A percentile compares a stretch with the other conserved stretches of the same genome.
phyloP scores from a whole-genome alignment of 2,113 vertebrate species.

The Syngnathus typhle region DNA sequence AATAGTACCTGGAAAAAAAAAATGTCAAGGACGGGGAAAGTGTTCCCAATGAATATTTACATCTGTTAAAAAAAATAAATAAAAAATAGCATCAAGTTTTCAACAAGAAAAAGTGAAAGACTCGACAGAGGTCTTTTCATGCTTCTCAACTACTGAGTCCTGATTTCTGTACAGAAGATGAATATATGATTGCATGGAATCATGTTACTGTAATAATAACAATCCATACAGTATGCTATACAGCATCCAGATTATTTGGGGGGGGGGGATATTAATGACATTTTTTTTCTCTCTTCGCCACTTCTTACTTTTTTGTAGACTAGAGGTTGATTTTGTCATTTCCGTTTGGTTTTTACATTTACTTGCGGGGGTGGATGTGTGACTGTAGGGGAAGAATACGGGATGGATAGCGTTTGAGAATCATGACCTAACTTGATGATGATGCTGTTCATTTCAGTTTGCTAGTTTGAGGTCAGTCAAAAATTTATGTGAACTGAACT shows the following conservation, averaged over 20 bases:
- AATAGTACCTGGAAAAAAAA: neutral
- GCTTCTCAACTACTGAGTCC: conserved; percentile 87
- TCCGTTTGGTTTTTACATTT: conserved; percentile 66
- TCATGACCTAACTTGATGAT: conserved; percentile 42
- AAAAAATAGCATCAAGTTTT: neutral
- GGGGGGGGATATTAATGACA: conserved; percentile 48
- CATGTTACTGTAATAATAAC: conserved; percentile 87
- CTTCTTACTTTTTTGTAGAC: conserved; percentile 56
- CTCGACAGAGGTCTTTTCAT: conserved; percentile 72
- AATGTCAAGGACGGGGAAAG: neutral
- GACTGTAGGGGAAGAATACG: conserved; percentile 55
- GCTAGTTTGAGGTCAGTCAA: conserved; percentile 51
- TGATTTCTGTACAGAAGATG: conserved; percentile 78
- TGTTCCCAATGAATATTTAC: neutral
- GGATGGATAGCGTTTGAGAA: conserved; percentile 43
- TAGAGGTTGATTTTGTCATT: conserved; percentile 60
- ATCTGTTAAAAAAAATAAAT: neutral
- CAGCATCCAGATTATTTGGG: conserved; percentile 76
- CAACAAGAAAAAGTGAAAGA: conserved; percentile 8
- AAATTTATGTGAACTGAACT: conserved; percentile 46
- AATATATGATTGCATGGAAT: conserved; percentile 76
- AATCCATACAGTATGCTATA: conserved; percentile 57
- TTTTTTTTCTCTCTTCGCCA: conserved; percentile 51
- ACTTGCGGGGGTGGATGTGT: conserved; percentile 60
- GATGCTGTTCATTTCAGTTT: conserved; percentile 44